Conservation (phyloP, 2,888 invertebrate genomes). For the Emmelina monodactyla region DNA sequence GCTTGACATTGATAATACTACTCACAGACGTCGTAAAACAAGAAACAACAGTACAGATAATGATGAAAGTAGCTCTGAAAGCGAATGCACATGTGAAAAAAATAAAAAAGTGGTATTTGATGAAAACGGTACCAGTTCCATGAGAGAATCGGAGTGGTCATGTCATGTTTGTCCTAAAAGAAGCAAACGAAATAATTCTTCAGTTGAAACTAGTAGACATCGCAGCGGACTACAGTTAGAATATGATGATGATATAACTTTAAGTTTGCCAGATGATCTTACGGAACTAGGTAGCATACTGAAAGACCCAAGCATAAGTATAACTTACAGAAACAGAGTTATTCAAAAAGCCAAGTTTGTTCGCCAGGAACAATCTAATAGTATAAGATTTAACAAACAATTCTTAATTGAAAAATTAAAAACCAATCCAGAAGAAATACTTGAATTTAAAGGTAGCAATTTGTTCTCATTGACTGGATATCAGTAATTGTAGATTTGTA, state of each 20-base stretch:
- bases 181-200: background rate
- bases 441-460: conserved; percentile 46
- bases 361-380: conserved; percentile 28
- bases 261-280: conserved; percentile 31
- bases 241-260: conserved; percentile 23
- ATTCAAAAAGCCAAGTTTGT: conserved; percentile 33
- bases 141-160: background rate
- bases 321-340: conserved; percentile 28
- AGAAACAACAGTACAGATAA: conserved; percentile 6
- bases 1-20: conserved; percentile 23
- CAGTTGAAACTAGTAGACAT: conserved; percentile 1
- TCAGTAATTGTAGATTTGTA: too few relatives aligned
- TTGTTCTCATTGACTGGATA: conserved; percentile 38
- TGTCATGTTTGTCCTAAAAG: background rate
- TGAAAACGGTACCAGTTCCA: conserved; percentile 31
- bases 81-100: conserved; percentile 29
- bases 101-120: conserved; percentile 48
- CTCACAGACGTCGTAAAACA: too few relatives aligned
- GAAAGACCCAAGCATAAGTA: conserved; percentile 24
- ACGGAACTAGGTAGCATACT: conserved; percentile 27
- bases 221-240: conserved; percentile 27
- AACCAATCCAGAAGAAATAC: conserved; percentile 30
- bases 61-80: conserved; percentile 14
- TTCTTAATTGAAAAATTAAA: conserved; percentile 34
- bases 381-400: conserved; percentile 33